phyloP scores from a whole-genome alignment of 2,797 vertebrate genomes.

The Intellagama lesueurii region DNA sequence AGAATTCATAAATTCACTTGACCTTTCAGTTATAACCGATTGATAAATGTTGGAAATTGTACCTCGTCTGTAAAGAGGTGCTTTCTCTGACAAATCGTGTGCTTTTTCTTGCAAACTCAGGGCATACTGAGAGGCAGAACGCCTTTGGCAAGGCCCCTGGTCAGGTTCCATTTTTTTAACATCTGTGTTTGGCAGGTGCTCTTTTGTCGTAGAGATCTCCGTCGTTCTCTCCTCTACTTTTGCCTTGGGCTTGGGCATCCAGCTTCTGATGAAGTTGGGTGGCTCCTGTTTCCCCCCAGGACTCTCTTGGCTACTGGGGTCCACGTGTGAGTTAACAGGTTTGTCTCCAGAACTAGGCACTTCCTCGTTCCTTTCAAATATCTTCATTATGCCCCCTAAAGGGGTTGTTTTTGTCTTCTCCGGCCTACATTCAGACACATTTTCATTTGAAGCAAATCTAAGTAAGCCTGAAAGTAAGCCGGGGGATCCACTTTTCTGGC shows the following conservation, averaged over 20 bases:
- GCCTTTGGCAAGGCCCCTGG: not conserved
- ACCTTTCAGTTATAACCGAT: conserved; percentile 38
- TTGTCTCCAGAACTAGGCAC: conserved; percentile 35
- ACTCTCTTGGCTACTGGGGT: conserved; percentile 51
- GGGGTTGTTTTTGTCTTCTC: conserved; percentile 61
- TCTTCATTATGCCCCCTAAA: conserved; percentile 59
- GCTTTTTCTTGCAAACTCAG: conserved; percentile 53
- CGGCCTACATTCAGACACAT: conserved; percentile 70
- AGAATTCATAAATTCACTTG: conserved; percentile 60
- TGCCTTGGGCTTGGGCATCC: conserved; percentile 71
- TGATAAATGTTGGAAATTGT: conserved; percentile 44
- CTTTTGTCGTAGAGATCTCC: conserved; percentile 67
- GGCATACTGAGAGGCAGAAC: conserved; percentile 21
- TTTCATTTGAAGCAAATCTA: conserved; percentile 78
- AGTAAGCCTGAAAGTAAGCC: conserved; percentile 85
- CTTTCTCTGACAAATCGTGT: conserved; percentile 64
- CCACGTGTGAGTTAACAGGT: conserved; percentile 15
- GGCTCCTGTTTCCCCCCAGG: conserved; percentile 70
- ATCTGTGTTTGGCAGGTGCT: not conserved
- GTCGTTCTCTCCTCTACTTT: conserved; percentile 66
- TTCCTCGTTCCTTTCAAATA: conserved; percentile 67
- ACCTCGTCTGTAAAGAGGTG: conserved; percentile 36
- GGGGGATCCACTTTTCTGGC: conserved; percentile 67
- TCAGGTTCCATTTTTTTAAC: conserved; percentile 37
- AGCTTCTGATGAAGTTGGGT: conserved; percentile 66